Percentiles rank a stretch among this genome's conserved stretches.
Evolutionary conservation across 2,113 vertebrate genomes (phyloP).

Genomic region (Monarcha castaneiventris): DNA sequence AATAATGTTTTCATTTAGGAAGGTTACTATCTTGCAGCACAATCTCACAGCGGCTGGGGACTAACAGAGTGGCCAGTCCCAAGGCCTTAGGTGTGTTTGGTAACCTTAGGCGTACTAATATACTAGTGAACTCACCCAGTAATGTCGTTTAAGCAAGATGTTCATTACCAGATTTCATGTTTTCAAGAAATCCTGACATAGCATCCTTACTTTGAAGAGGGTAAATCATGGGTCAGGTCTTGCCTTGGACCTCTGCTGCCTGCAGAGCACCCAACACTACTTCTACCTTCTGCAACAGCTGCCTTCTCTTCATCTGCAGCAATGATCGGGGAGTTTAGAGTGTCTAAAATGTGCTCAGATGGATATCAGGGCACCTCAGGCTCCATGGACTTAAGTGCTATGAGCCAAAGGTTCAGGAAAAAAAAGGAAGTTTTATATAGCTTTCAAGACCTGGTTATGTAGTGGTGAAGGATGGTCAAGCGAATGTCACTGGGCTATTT

Average conservation of each 20-base stretch:
- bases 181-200: neutral
- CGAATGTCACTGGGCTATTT: neutral
- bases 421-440: neutral
- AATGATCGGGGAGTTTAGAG: neutral
- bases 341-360: neutral
- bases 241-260: neutral
- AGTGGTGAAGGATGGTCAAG: neutral
- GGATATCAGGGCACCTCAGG: neutral
- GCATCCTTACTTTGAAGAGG: neutral
- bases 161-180: neutral
- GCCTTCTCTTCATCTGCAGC: neutral
- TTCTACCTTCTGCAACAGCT: neutral
- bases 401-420: neutral
- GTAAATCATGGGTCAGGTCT: accelerated
- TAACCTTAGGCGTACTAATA: neutral
- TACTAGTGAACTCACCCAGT: neutral
- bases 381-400: neutral
- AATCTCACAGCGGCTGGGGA: accelerated
- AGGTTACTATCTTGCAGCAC: neutral
- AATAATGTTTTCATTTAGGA: neutral
- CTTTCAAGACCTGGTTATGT: neutral
- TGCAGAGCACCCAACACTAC: too few species aligned
- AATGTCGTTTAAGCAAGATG: neutral
- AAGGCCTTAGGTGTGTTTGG: neutral
- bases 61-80: neutral